Conservation (phyloP, 2,888 invertebrate species). For the Stenolophus ochropezus region DNA sequence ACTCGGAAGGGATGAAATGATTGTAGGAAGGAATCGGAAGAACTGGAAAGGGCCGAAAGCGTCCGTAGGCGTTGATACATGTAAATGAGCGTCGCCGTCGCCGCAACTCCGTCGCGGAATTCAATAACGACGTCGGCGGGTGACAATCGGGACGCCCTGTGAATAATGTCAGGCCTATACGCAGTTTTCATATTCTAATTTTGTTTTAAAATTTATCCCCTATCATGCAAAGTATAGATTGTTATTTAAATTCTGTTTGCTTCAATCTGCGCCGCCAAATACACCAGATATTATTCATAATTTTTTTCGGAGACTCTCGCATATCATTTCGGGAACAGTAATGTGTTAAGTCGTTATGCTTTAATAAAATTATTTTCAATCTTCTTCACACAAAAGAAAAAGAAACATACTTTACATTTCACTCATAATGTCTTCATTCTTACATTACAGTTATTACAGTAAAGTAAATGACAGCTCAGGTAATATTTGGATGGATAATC, state of each 20-base stretch:
- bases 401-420: too few relatives aligned
- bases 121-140: slow-evolving; percentile 1
- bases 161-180: not conserved
- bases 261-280: not conserved
- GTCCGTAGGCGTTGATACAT: slow-evolving; percentile 14
- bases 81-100: not conserved
- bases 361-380: not conserved
- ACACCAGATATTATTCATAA: slow-evolving; percentile 14
- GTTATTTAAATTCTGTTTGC: slow-evolving; percentile 37
- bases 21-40: not conserved
- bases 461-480: too few relatives aligned
- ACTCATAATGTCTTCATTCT: too few relatives aligned
- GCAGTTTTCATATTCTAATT: slow-evolving; percentile 43
- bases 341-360: not conserved
- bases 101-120: slow-evolving; percentile 15
- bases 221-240: slow-evolving; percentile 38
- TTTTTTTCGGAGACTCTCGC: not conserved
- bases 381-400: not conserved
- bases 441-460: too few relatives aligned
- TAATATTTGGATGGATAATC: too few relatives aligned
- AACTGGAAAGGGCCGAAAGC: not conserved
- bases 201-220: slow-evolving; percentile 41
- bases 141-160: slow-evolving; percentile 22
- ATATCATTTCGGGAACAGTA: not conserved
- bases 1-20: too few relatives aligned